Percentiles rank a stretch among this genome's conserved stretches.
Evolutionary conservation across 92 coral and sea anemone genomes (phyloP).

Genomic region (Zoanthus solanderi): DNA sequence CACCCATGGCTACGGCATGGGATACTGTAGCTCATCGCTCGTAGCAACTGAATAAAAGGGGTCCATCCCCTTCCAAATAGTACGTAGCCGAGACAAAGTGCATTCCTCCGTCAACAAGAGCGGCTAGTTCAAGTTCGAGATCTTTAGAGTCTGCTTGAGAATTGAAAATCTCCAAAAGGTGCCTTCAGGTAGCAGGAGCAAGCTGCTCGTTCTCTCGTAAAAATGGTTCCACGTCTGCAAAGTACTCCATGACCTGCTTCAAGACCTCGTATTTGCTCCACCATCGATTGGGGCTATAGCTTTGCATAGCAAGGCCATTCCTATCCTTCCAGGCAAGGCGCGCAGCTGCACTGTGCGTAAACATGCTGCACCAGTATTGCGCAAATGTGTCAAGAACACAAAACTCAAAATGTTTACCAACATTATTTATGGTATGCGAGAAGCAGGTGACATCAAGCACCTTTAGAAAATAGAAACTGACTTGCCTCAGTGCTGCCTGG

Average conservation of each 20-base stretch:
- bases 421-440: not conserved
- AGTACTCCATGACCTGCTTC: not conserved
- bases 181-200: not conserved
- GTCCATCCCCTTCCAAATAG: not conserved
- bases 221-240: not conserved
- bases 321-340: not conserved
- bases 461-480: not conserved
- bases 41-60: conserved; percentile 34
- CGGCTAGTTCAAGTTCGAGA: conserved; percentile 53
- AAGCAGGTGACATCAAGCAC: not conserved
- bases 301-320: not conserved
- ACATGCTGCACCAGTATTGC: not conserved
- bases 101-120: conserved; percentile 31
- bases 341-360: not conserved
- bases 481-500: not conserved
- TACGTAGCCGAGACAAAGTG: not conserved
- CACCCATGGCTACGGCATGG: conserved; percentile 42
- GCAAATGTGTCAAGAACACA: not conserved
- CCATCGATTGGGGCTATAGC: not conserved
- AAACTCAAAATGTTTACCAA: not conserved
- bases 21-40: conserved; percentile 45
- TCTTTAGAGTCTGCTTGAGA: conserved; percentile 41
- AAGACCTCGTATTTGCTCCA: not conserved
- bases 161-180: conserved; percentile 30
- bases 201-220: not conserved